Evolutionary conservation across 2,888 invertebrate species (phyloP).

Genomic region (Athetis lepigone): DNA sequence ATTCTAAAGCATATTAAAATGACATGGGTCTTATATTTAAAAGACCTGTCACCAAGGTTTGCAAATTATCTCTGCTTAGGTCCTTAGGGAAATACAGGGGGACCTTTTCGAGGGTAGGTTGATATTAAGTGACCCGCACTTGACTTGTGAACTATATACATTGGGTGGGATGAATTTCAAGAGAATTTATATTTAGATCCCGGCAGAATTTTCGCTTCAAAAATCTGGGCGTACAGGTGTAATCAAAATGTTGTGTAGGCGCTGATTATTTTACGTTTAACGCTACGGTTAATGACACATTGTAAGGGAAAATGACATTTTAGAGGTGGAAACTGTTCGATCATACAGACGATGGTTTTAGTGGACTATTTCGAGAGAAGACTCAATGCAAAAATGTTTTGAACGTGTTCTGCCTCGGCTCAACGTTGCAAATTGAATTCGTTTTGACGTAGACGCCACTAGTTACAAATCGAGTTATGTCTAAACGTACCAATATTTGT

Average conservation of each 20-base stretch:
- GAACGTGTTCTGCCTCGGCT: conserved; percentile 3
- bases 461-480: conserved; percentile 12
- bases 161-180: conserved; percentile 25
- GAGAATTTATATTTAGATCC: conserved; percentile 31
- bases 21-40: conserved; percentile 40
- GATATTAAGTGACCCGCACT: conserved; percentile 44
- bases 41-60: conserved; percentile 40
- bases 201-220: conserved; percentile 15
- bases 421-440: not conserved
- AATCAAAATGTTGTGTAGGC: conserved; percentile 8
- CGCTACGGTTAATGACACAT: conserved; percentile 2
- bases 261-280: conserved; percentile 15
- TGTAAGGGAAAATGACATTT: not conserved
- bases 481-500: conserved; percentile 16
- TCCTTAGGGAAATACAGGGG: conserved; percentile 37
- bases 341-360: not conserved
- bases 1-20: conserved; percentile 26
- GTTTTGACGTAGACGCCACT: conserved; percentile 8
- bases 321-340: not conserved
- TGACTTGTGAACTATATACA: conserved; percentile 49
- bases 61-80: conserved; percentile 45
- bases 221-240: conserved; percentile 15
- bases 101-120: conserved; percentile 41
- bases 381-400: not conserved
- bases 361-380: not conserved